Evolutionary conservation across 2,888 invertebrate genomes (phyloP), one percentile per base, ranked within the genome.

Genomic region (Nebria brevicollis): DNA sequence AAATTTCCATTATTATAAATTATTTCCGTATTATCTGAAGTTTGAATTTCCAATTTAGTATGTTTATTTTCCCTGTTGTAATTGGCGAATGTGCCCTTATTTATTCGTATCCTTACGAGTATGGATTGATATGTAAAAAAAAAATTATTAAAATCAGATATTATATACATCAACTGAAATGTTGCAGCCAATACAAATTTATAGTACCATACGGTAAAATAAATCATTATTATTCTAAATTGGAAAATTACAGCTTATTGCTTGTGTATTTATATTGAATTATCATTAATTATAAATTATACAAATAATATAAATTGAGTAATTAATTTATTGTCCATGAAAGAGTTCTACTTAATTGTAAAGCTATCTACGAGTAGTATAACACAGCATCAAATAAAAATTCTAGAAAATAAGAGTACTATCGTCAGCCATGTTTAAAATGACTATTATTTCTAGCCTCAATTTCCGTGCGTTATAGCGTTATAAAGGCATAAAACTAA

Each of bases 1-100:
- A 74, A 68, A 79, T 79, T 74, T 66, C n/a, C 42, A 15, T 79
- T 42, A 74, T 75, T 75, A 74, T 74, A 70, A 70, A 26, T 70
- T 70, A 25, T 68, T 68, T 68, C 68, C 68, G 20, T 15, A 15
- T 68, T 68, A 54, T 54, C 54, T 54, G 54, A 54, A 54, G 54
- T 54, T 54, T 54, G 54, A 54, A 54, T 54, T 54, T 54, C 54
- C 54, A 54, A 54, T 54, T 54, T 54, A 54, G 11, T 7, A 6
- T 54, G 54, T 54, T 54, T 13, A 54, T 54, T 54, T 54, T 54
- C 54, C 13, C 54, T 13, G 54, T 7, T 11, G 8, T 54, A 8
- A 54, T 54, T 54, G 2, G 34, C 34, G 2, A 34, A 5, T 54
- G 7, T 54, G 54, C 54, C 54, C 13, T 54, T 54, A 54, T 8